phyloP scores from a whole-genome alignment of 2,113 vertebrate species.

The Leucopsar rothschildi region DNA sequence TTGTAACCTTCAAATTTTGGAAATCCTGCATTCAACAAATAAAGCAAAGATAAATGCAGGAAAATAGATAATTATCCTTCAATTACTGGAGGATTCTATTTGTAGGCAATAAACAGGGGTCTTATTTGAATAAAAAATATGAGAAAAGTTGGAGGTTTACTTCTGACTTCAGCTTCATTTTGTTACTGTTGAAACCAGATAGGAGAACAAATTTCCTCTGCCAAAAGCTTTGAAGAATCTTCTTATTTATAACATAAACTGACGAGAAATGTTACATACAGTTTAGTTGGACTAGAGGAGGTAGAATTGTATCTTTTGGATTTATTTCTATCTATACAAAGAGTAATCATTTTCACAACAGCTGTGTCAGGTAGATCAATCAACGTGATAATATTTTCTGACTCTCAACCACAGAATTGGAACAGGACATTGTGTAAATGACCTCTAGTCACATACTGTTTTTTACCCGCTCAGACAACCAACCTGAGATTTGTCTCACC shows the following conservation, averaged over 20 bases:
- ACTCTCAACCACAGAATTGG: not conserved
- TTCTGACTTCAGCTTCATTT: not conserved
- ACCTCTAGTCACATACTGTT: not conserved
- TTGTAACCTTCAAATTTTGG: not conserved
- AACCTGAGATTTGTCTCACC: not conserved
- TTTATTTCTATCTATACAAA: not conserved
- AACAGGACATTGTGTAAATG: not conserved
- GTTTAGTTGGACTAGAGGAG: not conserved
- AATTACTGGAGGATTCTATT: not conserved
- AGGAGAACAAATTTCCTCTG: not conserved
- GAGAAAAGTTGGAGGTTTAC: not conserved
- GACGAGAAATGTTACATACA: not conserved
- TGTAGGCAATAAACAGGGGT: not conserved
- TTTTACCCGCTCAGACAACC: not conserved
- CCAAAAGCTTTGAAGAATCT: not conserved
- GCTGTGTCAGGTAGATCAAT: not conserved
- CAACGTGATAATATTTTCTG: conserved; percentile 7
- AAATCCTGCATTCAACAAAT: not conserved
- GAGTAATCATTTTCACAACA: not conserved
- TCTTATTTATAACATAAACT: not conserved
- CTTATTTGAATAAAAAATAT: not conserved
- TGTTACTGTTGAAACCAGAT: not conserved
- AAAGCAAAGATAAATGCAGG: not conserved
- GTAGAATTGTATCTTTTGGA: not conserved
- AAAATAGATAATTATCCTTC: not conserved